phyloP scores from a whole-genome alignment of 2,113 vertebrate genomes.

The Pseudolaguvia tuberculata region DNA sequence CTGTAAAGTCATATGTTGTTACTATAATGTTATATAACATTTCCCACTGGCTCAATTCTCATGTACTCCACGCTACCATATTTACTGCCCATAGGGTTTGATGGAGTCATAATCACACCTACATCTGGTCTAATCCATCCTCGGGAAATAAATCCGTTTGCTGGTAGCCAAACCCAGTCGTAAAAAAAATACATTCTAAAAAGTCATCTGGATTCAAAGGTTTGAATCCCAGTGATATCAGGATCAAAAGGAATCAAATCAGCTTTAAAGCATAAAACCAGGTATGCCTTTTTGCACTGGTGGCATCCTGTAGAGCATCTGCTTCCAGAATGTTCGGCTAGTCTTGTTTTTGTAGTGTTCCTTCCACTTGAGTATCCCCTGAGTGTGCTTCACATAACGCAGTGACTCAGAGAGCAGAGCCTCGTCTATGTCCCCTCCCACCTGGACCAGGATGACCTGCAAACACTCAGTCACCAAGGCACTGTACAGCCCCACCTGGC shows the following conservation, averaged over 20 bases:
- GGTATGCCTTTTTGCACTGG: slow-evolving; percentile 11
- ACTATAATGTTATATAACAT: too few species aligned
- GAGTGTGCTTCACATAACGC: slow-evolving; percentile 74
- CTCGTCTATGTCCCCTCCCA: slow-evolving; percentile 62
- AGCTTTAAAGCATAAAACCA: too few species aligned
- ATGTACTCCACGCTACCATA: too few species aligned
- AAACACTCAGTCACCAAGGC: slow-evolving; percentile 72
- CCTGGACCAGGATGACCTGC: slow-evolving; percentile 73
- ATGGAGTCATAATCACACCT: too few species aligned
- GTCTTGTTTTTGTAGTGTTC: slow-evolving; percentile 9
- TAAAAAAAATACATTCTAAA: not conserved
- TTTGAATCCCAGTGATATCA: not conserved
- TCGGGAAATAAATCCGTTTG: too few species aligned
- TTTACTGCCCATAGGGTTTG: too few species aligned
- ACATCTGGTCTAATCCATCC: too few species aligned
- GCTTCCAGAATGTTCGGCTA: slow-evolving; percentile 80
- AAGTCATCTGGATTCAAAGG: not conserved
- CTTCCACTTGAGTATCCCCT: slow-evolving; percentile 76
- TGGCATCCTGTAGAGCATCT: slow-evolving; percentile 77
- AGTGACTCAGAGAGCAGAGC: slow-evolving; percentile 74
- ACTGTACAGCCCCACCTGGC: slow-evolving; percentile 72
- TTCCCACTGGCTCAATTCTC: too few species aligned
- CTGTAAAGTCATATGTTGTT: too few species aligned
- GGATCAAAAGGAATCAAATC: not conserved
- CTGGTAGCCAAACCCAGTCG: too few species aligned